Evolutionary conservation across 2,113 vertebrate species (phyloP), one percentile per base, ranked within the genome.

Genomic region (Polypterus senegalus): DNA sequence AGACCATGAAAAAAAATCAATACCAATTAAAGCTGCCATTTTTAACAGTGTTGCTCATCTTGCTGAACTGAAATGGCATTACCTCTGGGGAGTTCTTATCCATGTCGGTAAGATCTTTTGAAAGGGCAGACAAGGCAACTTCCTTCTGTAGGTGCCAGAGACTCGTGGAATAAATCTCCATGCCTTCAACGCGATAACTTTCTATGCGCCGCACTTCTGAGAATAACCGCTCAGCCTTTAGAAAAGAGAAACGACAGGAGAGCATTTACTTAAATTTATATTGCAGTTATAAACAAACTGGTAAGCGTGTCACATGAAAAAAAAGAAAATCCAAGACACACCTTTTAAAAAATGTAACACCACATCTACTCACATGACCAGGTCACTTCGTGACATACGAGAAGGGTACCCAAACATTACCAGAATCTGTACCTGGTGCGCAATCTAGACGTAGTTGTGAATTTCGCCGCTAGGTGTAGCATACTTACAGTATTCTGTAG

Each of bases 41-140:
- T 45, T 48, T 57, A 45, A 27, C 49, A 10, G 43, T 66, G 47
- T 48, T 47, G 44, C 0, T 27, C 10, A 5, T 53, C 48, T 44
- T 49, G 43, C 9, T 61, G 11, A 7, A 9, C 9, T 54, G 43
- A 8, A 9, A 8, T 10, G 3, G 46, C 3, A 8, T 60, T 77
- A 97, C 96, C 91, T 99, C 92, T 2, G 96, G 94, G 53, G 92
- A 97, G 80, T 97, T 97, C 81, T 93, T 96, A 84, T 99, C 96
- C 92, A 99, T 96, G 73, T 98, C 95, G 0, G 95, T 99, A 74
- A 99, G 88, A 74, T 99, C 96, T 81, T 99, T 97, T 7, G 95
- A 96, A 62, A 99, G 87, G 4, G 94, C 91, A 0, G 95, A 97
- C 66, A 99, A 86, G 0, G 95, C 92, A 46, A 99, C 95, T 52